Percentiles rank a stretch among this genome's conserved stretches.
Conservation (phyloP, 2,797 vertebrate genomes). For the Myotis findleyi region DNA sequence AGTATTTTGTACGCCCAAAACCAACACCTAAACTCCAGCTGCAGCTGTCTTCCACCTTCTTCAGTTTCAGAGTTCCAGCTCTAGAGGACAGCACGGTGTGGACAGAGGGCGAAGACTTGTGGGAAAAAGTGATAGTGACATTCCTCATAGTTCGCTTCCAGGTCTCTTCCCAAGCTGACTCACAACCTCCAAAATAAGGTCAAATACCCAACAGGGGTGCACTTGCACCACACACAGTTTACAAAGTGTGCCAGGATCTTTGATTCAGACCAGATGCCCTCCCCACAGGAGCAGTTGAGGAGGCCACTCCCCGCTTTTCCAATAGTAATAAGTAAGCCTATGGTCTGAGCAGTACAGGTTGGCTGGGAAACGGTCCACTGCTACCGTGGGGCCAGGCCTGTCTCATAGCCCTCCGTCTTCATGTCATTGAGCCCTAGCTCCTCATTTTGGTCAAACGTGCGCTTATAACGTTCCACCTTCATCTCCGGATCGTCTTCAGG, state of each 20-base stretch:
- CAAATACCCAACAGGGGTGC: neutral
- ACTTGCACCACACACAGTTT: neutral
- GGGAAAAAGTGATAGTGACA: neutral
- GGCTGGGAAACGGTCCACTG: rapidly evolving
- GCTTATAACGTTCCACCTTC: slow-evolving; percentile 90
- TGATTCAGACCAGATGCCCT: neutral
- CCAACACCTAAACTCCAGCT: neutral
- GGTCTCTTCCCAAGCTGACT: slow-evolving; percentile 42
- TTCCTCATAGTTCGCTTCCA: neutral
- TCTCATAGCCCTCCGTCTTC: slow-evolving; percentile 93
- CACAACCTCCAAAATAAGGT: slow-evolving; percentile 68
- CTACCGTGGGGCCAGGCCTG: slow-evolving; percentile 62
- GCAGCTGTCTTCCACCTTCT: neutral
- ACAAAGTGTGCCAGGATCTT: neutral
- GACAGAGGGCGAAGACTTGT: neutral
- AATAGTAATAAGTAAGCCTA: neutral
- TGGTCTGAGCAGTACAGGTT: rapidly evolving
- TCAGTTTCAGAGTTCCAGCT: neutral
- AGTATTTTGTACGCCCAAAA: neutral
- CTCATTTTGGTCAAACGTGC: slow-evolving; percentile 95
- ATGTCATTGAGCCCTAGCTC: slow-evolving; percentile 98
- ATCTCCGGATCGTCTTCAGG: slow-evolving; percentile 96
- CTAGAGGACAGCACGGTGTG: neutral
- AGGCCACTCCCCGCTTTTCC: rapidly evolving
- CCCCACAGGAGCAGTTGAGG: neutral